Percentiles rank a stretch among this genome's conserved stretches.
These are phyloP conservation scores for Podargus strigoides DNA, from an alignment of 2,797 vertebrate genomes.

Conservation along the genomic window DNA sequence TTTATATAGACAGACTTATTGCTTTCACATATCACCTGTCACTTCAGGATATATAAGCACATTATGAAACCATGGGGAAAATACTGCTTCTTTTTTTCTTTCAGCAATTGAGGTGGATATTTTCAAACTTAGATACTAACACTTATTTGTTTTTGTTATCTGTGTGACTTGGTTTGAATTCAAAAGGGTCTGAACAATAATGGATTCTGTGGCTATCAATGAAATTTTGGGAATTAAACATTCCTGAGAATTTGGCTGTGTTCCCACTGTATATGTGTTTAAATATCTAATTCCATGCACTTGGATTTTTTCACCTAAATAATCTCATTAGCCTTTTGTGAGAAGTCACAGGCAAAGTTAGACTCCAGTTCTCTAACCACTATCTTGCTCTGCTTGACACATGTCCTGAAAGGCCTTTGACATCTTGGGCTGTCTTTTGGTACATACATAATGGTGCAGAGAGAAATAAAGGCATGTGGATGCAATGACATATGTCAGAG, in stretches of 20 bases:
- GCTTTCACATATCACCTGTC: conserved; percentile 8
- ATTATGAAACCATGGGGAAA: not conserved
- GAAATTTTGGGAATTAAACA: not conserved
- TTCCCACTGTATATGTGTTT: not conserved
- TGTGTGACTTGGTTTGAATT: not conserved
- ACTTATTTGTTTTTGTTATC: not conserved
- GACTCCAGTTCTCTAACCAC: not conserved
- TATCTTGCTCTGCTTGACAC: not conserved
- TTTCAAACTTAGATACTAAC: not conserved
- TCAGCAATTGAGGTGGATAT: not conserved
- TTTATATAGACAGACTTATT: not conserved
- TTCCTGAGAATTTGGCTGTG: not conserved
- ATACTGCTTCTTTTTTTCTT: not conserved
- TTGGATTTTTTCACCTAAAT: not conserved
- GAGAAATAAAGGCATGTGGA: not conserved
- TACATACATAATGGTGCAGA: not conserved
- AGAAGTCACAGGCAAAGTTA: not conserved
- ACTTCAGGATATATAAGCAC: not conserved
- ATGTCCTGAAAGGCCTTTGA: not conserved
- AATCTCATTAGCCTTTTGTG: not conserved
- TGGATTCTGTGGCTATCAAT: not conserved
- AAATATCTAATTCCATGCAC: not conserved
- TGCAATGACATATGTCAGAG: not conserved
- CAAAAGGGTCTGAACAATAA: not conserved
- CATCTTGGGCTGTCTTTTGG: not conserved